Evolutionary conservation across 2,888 invertebrate species (phyloP).

Genomic region (Aricia artaxerxes): DNA sequence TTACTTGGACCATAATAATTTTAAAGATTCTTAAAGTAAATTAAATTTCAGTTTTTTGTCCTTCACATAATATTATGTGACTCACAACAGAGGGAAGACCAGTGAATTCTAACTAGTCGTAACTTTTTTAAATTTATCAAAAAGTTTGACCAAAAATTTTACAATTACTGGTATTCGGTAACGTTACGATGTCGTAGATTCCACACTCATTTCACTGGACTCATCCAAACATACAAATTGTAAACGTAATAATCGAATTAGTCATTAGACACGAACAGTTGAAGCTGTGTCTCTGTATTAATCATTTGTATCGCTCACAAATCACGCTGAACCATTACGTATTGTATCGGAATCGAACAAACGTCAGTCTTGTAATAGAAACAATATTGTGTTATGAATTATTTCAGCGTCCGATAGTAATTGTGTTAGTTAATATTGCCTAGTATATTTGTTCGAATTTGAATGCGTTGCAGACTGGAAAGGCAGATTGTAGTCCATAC

Average conservation of each 20-base stretch:
- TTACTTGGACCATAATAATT: neutral
- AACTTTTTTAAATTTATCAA: no score
- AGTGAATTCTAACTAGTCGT: no score
- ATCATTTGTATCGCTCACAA: constrained; percentile 31
- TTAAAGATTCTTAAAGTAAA: neutral
- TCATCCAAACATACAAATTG: neutral
- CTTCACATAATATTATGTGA: no score
- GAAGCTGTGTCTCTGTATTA: constrained; percentile 29
- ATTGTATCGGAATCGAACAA: constrained; percentile 31
- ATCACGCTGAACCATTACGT: constrained; percentile 27
- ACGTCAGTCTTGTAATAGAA: constrained; percentile 31
- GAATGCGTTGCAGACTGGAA: constrained; percentile 3
- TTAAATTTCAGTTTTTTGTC: no score
- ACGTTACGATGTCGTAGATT: neutral
- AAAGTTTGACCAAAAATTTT: no score
- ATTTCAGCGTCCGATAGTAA: constrained; percentile 25
- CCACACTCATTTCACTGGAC: neutral
- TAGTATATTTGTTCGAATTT: constrained; percentile 22
- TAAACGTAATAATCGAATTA: constrained; percentile 14
- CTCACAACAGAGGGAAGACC: no score
- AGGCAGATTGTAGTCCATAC: neutral
- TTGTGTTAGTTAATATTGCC: constrained; percentile 26
- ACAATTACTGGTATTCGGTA: neutral
- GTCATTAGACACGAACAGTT: neutral
- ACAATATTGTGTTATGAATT: constrained; percentile 27